Evolutionary conservation across 1,140 invertebrate genomes (phyloP).

Genomic region (Drosophila quadrilineata): DNA sequence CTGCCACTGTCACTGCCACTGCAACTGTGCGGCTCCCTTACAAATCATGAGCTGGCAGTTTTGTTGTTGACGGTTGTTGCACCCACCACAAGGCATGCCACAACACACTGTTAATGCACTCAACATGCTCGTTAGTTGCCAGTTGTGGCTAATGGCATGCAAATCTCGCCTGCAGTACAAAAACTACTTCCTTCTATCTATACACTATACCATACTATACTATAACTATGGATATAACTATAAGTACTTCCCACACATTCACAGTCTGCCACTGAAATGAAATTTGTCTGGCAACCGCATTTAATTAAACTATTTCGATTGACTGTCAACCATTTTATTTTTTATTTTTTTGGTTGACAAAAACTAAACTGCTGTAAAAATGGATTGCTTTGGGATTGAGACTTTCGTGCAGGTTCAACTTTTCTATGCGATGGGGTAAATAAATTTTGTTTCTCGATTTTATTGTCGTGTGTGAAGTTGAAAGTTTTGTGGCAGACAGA

Average conservation of each 20-base stretch:
- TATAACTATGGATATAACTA: background rate
- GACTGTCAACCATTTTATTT: too few species aligned
- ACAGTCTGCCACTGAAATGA: background rate
- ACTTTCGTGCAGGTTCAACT: constrained; percentile 33
- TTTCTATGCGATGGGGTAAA: constrained; percentile 19
- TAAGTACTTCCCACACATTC: too few species aligned
- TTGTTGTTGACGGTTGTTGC: constrained; percentile 34
- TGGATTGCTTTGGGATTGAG: constrained; percentile 41
- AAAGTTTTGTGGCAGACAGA: constrained; percentile 40
- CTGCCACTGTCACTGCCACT: constrained; percentile 3
- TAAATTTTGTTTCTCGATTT: constrained; percentile 45
- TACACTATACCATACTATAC: constrained; percentile 3
- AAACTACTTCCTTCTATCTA: constrained; percentile 34
- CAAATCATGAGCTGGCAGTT: constrained; percentile 38
- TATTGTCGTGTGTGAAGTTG: constrained; percentile 31
- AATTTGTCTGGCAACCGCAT: constrained; percentile 8
- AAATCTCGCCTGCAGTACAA: constrained; percentile 21
- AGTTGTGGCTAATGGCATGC: constrained; percentile 29
- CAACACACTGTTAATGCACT: constrained; percentile 30
- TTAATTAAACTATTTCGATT: constrained; percentile 57
- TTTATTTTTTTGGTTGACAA: too few species aligned
- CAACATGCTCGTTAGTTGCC: constrained; percentile 43
- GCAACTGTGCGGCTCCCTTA: background rate
- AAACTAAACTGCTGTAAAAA: constrained; percentile 55
- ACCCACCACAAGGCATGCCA: constrained; percentile 3